Conservation (phyloP, 2,797 vertebrate species). For the Oophaga sylvatica region DNA sequence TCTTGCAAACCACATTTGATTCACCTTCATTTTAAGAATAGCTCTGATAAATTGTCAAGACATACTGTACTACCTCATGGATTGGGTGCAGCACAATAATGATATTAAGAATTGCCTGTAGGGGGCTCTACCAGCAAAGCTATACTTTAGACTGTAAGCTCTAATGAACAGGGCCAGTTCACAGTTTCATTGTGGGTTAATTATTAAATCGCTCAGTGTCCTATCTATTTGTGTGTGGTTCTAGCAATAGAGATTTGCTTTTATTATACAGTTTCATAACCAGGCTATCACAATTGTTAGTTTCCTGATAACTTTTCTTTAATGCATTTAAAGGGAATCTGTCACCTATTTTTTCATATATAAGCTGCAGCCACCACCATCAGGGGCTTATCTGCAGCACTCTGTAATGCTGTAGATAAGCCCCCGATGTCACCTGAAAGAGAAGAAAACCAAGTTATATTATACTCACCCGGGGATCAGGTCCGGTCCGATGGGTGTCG, state of each 20-base stretch:
- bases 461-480: too few relatives aligned
- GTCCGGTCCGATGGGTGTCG: too few relatives aligned
- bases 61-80: neutral
- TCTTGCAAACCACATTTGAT: neutral
- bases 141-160: constrained; percentile 16
- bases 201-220: neutral
- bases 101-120: constrained; percentile 5
- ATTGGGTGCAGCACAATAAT: neutral
- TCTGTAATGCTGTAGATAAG: too few relatives aligned
- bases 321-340: too few relatives aligned
- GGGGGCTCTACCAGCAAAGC: constrained; percentile 43
- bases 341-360: too few relatives aligned
- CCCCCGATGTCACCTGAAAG: too few relatives aligned
- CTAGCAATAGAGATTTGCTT: neutral
- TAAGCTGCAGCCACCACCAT: too few relatives aligned
- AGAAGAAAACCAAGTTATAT: too few relatives aligned
- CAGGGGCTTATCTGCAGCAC: too few relatives aligned
- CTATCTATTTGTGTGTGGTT: neutral
- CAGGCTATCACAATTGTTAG: neutral
- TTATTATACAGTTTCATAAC: neutral
- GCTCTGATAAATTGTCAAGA: neutral
- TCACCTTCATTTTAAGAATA: neutral
- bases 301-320: too few relatives aligned
- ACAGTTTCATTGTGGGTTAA: neutral
- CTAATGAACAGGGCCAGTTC: neutral